Conservation (phyloP, 2,113 vertebrate genomes). For the Pangasianodon hypophthalmus region DNA sequence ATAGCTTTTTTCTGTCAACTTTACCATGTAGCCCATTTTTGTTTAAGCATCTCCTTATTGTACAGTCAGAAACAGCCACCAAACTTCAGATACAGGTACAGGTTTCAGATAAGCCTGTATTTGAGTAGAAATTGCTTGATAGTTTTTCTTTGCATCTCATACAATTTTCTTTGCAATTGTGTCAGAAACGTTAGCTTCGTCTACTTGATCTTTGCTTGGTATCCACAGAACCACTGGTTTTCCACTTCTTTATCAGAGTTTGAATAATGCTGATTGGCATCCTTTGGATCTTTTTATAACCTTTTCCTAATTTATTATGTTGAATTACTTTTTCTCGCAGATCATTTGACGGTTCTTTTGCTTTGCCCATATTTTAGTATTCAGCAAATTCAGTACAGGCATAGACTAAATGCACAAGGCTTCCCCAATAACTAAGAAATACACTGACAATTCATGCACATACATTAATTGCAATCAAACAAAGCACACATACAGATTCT, state of each 20-base stretch:
- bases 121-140: no score
- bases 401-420: background rate
- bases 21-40: no score
- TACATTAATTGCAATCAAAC: background rate
- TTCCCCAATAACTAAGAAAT: background rate
- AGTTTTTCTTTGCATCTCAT: no score
- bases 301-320: background rate
- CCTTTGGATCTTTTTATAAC: no score
- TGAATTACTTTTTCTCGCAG: no score
- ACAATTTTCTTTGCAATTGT: no score
- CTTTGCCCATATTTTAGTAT: background rate
- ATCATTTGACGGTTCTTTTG: background rate
- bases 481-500: no score
- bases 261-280: background rate
- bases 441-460: background rate
- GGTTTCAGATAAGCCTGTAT: no score
- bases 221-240: background rate
- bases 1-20: no score
- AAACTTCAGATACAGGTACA: no score
- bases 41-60: no score
- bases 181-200: background rate
- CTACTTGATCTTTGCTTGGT: conserved; percentile 22
- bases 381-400: background rate
- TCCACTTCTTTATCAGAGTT: background rate
- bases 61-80: no score